Evolutionary conservation across 2,113 vertebrate species (phyloP).

Genomic region (Clinocottus analis): DNA sequence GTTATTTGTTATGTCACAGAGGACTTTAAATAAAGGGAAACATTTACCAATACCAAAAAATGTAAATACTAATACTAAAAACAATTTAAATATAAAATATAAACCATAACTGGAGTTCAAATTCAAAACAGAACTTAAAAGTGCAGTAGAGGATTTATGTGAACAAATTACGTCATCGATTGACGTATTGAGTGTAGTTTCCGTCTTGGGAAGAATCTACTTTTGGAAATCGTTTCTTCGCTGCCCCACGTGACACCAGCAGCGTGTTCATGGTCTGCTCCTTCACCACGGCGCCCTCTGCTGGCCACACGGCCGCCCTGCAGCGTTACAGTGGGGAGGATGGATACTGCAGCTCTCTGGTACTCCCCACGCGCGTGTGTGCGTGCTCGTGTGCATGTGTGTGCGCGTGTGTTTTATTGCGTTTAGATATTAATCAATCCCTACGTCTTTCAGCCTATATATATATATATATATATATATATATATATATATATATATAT

Average conservation of each 20-base stretch:
- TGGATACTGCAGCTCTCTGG: background rate
- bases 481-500: too few relatives aligned
- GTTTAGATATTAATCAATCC: background rate
- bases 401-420: too few relatives aligned
- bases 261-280: background rate
- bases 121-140: background rate
- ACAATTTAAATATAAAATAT: background rate
- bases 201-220: background rate
- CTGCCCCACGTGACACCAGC: background rate
- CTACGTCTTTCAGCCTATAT: too few relatives aligned
- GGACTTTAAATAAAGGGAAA: too few relatives aligned
- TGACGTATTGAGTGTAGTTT: background rate
- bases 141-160: background rate
- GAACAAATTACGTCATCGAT: background rate
- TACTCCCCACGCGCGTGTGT: background rate
- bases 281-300: conserved; percentile 53
- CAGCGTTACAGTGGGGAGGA: background rate
- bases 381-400: too few relatives aligned
- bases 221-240: background rate
- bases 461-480: too few relatives aligned
- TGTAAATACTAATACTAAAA: too few relatives aligned
- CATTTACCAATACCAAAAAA: background rate
- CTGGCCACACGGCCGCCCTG: background rate
- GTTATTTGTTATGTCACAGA: background rate
- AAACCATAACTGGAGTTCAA: background rate